Evolutionary conservation across 2,113 vertebrate genomes (phyloP).

Genomic region (Cephalophus harveyi): DNA sequence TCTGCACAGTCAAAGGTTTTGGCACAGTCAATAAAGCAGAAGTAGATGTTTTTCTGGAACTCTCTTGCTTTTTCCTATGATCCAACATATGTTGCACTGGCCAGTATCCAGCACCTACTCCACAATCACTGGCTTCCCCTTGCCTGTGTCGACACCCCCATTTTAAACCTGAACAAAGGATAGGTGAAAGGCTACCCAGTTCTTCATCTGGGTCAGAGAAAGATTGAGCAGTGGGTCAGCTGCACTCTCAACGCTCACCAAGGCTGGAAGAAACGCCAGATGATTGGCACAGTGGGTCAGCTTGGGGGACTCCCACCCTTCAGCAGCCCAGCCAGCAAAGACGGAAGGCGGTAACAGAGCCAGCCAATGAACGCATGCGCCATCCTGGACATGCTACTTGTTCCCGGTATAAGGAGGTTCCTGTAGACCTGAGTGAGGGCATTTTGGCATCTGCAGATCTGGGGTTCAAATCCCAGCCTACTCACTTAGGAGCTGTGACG

Average conservation of each 20-base stretch:
- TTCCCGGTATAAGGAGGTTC: neutral
- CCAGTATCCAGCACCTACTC: accelerated
- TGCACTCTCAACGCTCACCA: neutral
- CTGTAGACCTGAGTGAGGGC: neutral
- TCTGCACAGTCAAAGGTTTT: no score
- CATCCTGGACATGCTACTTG: neutral
- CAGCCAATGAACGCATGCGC: accelerated
- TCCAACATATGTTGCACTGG: neutral
- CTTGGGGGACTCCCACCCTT: neutral
- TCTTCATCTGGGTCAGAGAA: neutral
- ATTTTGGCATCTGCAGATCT: neutral
- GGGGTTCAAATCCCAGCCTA: neutral
- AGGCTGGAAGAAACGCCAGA: neutral
- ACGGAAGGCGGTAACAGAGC: accelerated
- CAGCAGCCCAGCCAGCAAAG: accelerated
- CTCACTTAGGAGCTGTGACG: accelerated
- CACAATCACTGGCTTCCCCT: no score
- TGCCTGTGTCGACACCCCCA: accelerated
- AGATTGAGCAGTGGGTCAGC: neutral
- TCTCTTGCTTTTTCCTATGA: neutral
- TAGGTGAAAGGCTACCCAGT: no score
- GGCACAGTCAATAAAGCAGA: no score
- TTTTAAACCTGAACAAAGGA: neutral
- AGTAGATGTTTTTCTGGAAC: neutral
- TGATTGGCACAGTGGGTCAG: neutral